Base-by-base conservation (phyloP, 2,113 vertebrate species). In the Ptychochromis oligacanthus region DNA sequence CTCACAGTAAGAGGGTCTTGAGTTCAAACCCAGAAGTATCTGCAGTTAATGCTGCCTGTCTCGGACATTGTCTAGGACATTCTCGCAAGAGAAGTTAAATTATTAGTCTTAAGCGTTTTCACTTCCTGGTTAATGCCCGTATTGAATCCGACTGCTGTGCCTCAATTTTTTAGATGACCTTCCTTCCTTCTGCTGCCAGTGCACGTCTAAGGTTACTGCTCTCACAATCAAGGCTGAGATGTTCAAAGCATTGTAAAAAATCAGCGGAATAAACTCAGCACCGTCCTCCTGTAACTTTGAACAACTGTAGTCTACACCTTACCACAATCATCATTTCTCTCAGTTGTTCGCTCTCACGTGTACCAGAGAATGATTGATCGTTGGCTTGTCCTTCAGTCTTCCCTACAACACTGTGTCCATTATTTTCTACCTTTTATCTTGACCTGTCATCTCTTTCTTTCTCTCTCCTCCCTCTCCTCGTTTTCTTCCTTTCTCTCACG, bases 361-460 rank as follows among this genome's bases (percentile, higher is more conserved):
- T 6, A 31, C 36, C 77, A 49, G 14, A 61, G 80, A 83, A 65
- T 81, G 72, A 85, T 83, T 80, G 90, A 91, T 93, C 88, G 82
- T 83, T 77, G 87, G 56, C 62, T 76, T 65, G 86, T 89, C 89
- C 91, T 92, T 91, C 84, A 77, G 65, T 87, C 57, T 38, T 85
- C 75, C 62, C 76, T 36, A 22, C 81, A 72, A 60, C 83, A 77
- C 55, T 60, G 61, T 43, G 55, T 80, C 84, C 76, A 80, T 89
- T 93, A 92, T 92, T 88, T 83, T 94, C 84, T 43, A 7, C 13
- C 72, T 87, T 91, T 92, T 94, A 95, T 95, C 94, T 92, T 72
- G 86, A 84, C 91, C 92, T 92, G 94, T 94, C 93, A 92, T 93
- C 91, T 84, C 86, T 77, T 76, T 59, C 64, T 86, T 55, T 83